These are phyloP conservation scores for Geotria australis DNA, from an alignment of 2,797 vertebrate species.

Conservation along the genomic window DNA sequence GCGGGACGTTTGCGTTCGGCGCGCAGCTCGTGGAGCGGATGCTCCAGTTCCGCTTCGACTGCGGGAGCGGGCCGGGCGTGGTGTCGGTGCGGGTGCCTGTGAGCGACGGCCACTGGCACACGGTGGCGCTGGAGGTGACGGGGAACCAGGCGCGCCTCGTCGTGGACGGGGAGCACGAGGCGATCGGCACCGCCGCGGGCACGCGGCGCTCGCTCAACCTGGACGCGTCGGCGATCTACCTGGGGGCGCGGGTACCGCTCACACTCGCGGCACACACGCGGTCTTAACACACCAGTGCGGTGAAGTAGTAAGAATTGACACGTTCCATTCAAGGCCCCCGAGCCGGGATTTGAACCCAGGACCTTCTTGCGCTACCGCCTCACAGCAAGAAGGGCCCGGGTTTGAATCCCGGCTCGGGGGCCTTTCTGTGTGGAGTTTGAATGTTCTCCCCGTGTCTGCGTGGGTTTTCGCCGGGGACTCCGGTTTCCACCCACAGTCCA, in stretches of 20 bases:
- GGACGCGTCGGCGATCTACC: slow-evolving; percentile 36
- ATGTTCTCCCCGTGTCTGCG: too few species aligned
- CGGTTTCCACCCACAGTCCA: too few species aligned
- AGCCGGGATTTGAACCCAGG: too few species aligned
- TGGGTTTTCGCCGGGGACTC: too few species aligned
- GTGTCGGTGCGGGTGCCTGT: slow-evolving; percentile 44
- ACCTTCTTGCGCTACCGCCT: too few species aligned
- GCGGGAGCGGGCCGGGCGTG: slow-evolving; percentile 26
- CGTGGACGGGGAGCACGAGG: slow-evolving; percentile 65
- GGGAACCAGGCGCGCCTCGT: slow-evolving; percentile 67
- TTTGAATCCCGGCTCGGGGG: too few species aligned
- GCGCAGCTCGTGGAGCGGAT: slow-evolving; percentile 57
- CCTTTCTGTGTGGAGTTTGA: too few species aligned
- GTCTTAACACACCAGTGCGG: slow-evolving; percentile 6
- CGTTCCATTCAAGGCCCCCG: too few species aligned
- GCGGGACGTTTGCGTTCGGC: neutral
- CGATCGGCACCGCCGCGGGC: slow-evolving; percentile 32
- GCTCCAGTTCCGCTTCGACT: slow-evolving; percentile 74
- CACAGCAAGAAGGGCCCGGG: too few species aligned
- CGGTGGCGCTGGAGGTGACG: slow-evolving; percentile 53
- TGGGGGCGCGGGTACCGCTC: slow-evolving; percentile 54
- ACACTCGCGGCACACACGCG: slow-evolving; percentile 30
- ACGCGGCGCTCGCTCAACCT: slow-evolving; percentile 26
- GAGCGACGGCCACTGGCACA: slow-evolving; percentile 81
- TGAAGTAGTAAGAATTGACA: too few species aligned